A percentile compares a stretch with the other conserved stretches of the same genome.
These are phyloP conservation scores for Diadegma fenestrale DNA, from an alignment of 2,888 invertebrate species.

Conservation along the genomic window DNA sequence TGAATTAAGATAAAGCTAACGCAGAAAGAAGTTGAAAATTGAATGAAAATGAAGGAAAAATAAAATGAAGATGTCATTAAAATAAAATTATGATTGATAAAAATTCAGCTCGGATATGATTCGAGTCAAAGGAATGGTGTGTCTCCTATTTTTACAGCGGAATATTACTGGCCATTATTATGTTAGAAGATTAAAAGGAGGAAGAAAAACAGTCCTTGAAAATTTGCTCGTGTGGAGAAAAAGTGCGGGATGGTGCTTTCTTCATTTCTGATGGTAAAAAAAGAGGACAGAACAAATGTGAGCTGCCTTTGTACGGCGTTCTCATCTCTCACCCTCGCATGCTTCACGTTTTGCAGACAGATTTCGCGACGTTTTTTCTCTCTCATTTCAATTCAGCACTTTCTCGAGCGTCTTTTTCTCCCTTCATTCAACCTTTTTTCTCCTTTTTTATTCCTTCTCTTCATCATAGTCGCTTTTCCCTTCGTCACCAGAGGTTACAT, in stretches of 20 bases:
- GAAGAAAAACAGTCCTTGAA: background rate
- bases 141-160: background rate
- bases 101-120: too few relatives aligned
- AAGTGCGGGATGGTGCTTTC: background rate
- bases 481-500: slow-evolving; percentile 45
- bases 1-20: too few relatives aligned
- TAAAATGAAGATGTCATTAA: too few relatives aligned
- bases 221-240: background rate
- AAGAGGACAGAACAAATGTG: background rate
- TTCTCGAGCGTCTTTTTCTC: slow-evolving; percentile 27
- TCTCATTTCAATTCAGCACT: slow-evolving; percentile 54
- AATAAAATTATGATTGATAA: too few relatives aligned
- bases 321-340: background rate
- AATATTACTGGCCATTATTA: background rate
- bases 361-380: slow-evolving; percentile 38
- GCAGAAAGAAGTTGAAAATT: too few relatives aligned
- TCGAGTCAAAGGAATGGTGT: background rate
- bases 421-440: slow-evolving; percentile 11
- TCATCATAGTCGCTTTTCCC: slow-evolving; percentile 28
- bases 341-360: slow-evolving; percentile 26
- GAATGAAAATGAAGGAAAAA: too few relatives aligned
- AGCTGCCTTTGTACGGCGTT: slow-evolving; percentile 1
- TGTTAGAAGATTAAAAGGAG: background rate
- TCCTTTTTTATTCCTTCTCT: slow-evolving; percentile 35
- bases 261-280: background rate